phyloP scores from a whole-genome alignment of 2,113 vertebrate genomes.

The Pelobates fuscus region DNA sequence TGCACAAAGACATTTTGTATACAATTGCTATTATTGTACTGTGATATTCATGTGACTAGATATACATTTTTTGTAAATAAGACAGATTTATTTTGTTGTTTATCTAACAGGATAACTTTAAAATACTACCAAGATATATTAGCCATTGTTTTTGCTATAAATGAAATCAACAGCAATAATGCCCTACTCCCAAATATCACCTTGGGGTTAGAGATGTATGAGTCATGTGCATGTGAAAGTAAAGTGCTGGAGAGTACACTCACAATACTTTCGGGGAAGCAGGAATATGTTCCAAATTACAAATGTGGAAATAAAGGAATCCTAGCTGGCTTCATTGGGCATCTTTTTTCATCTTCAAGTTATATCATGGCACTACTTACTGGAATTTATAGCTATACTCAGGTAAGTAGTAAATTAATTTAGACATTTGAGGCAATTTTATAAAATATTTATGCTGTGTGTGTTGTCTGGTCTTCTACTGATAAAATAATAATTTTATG shows the following conservation, averaged over 20 bases:
- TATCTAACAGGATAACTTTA: neutral
- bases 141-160: conserved; percentile 9
- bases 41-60: no score
- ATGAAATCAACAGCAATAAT: conserved; percentile 26
- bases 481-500: no score
- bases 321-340: conserved; percentile 21
- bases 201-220: conserved; percentile 32
- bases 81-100: neutral
- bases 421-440: no score
- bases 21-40: no score
- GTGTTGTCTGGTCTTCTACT: no score
- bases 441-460: no score
- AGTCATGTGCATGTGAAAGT: conserved; percentile 14
- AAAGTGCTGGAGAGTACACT: conserved; percentile 12
- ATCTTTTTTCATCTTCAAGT: neutral
- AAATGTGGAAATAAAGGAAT: neutral
- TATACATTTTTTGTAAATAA: no score
- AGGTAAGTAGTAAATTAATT: conserved; percentile 18
- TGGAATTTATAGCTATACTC: conserved; percentile 11
- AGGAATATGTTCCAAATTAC: conserved; percentile 11
- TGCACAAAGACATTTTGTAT: no score
- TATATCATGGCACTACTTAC: conserved; percentile 16
- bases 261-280: conserved; percentile 17
- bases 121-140: conserved; percentile 23
- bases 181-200: conserved; percentile 25